phyloP scores from a whole-genome alignment of 1,140 invertebrate genomes.

The Papilio helenus region DNA sequence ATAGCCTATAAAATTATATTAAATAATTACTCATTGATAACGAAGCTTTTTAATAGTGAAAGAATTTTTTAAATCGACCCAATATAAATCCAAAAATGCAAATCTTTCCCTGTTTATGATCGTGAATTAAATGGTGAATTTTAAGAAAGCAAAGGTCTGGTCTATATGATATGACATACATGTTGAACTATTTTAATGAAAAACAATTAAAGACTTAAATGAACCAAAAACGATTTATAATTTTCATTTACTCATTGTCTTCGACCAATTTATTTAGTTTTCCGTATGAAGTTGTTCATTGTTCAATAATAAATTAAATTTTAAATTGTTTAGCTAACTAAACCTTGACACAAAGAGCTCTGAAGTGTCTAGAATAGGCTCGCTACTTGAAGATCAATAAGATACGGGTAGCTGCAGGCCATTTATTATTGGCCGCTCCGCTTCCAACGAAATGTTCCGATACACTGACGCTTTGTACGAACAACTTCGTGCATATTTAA shows the following conservation, averaged over 20 bases:
- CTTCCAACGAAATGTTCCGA: conserved; percentile 3
- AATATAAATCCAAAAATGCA: too few relatives aligned
- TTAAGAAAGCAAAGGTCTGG: too few relatives aligned
- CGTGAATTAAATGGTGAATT: too few relatives aligned
- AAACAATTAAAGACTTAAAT: too few relatives aligned
- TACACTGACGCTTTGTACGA: background rate
- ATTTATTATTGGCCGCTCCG: conserved; percentile 17
- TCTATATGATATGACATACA: too few relatives aligned
- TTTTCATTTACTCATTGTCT: background rate
- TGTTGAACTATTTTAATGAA: too few relatives aligned
- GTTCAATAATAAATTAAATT: background rate
- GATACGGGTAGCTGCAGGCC: conserved; percentile 21
- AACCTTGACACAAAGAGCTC: conserved; percentile 25
- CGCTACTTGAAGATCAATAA: conserved; percentile 23
- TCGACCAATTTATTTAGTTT: background rate
- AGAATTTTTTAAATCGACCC: too few relatives aligned
- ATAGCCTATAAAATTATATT: too few relatives aligned
- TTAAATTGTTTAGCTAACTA: conserved; percentile 3
- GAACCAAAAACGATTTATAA: background rate
- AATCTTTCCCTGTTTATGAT: too few relatives aligned
- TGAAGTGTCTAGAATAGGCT: conserved; percentile 24
- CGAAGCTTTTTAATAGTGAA: too few relatives aligned
- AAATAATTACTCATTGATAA: too few relatives aligned
- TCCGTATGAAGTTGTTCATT: background rate
- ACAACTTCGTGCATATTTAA: conserved; percentile 19